Evolutionary conservation across 2,888 invertebrate species (phyloP).

Genomic region (Netelia melanura): DNA sequence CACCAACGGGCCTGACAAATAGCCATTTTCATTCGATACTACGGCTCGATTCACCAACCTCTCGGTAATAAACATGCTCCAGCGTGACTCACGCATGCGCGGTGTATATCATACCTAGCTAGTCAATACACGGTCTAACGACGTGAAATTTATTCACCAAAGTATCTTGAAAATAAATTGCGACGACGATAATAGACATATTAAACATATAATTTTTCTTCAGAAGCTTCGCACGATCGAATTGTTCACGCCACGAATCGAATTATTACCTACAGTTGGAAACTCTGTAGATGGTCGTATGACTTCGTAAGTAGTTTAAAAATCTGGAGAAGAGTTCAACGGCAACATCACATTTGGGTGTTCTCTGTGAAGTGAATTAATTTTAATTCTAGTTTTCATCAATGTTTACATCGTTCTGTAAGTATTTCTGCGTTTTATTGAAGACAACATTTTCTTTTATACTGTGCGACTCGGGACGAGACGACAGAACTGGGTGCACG

Average conservation of each 20-base stretch:
- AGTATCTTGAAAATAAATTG: neutral
- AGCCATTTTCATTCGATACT: conserved; percentile 82
- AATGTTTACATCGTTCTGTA: conserved; percentile 11
- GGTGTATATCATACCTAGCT: neutral
- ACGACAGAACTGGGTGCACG: conserved; percentile 74
- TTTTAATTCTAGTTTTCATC: conserved; percentile 4
- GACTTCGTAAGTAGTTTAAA: conserved; percentile 26
- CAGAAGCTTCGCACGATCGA: neutral
- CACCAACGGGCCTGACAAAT: conserved; percentile 82
- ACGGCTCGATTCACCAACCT: conserved; percentile 72
- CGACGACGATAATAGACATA: neutral
- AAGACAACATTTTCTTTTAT: conserved; percentile 74
- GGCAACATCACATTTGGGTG: neutral
- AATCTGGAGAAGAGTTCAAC: neutral
- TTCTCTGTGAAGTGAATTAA: conserved; percentile 2
- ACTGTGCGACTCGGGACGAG: conserved; percentile 72
- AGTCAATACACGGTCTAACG: conserved; percentile 10
- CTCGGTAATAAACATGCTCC: conserved; percentile 77
- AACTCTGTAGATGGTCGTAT: neutral
- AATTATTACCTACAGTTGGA: neutral
- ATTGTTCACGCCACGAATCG: neutral
- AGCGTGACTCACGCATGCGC: conserved; percentile 62
- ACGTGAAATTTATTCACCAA: conserved; percentile 1
- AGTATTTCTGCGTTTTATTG: conserved; percentile 75
- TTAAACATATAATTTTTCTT: neutral